Evolutionary conservation across 2,797 vertebrate species (phyloP).

Genomic region (Sylvilagus floridanus): DNA sequence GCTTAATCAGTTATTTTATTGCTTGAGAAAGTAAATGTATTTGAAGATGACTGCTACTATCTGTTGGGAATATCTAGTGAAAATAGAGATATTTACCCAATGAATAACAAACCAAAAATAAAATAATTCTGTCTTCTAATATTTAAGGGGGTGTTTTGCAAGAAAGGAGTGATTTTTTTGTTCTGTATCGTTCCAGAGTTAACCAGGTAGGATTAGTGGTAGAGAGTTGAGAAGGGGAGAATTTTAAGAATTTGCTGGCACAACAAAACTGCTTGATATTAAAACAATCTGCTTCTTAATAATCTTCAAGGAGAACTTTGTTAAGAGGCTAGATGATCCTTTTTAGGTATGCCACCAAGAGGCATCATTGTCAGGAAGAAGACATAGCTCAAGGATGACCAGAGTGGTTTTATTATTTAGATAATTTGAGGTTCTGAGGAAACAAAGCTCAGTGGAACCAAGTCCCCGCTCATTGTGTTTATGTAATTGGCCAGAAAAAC

Average conservation of each 20-base stretch:
- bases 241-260: slow-evolving; percentile 45
- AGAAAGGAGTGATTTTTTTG: slow-evolving; percentile 43
- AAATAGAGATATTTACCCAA: slow-evolving; percentile 40
- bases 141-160: slow-evolving; percentile 45
- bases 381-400: background rate
- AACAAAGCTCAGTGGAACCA: background rate
- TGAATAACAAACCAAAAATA: background rate
- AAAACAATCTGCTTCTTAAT: slow-evolving; percentile 41
- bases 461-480: background rate
- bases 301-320: slow-evolving; percentile 28
- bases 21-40: slow-evolving; percentile 45
- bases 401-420: background rate
- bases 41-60: slow-evolving; percentile 11
- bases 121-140: slow-evolving; percentile 60
- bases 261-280: slow-evolving; percentile 22
- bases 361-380: background rate
- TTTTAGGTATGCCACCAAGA: background rate
- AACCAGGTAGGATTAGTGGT: slow-evolving; percentile 44
- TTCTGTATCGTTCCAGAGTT: slow-evolving; percentile 42
- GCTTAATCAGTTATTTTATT: slow-evolving; percentile 8
- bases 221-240: slow-evolving; percentile 35
- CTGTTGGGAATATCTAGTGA: background rate
- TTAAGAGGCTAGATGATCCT: background rate
- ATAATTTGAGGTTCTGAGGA: background rate
- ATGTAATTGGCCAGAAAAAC: background rate